Percentiles rank a stretch among this genome's conserved stretches.
Conservation (phyloP, 2,888 invertebrate species). For the Dasysyrphus tricinctus region DNA sequence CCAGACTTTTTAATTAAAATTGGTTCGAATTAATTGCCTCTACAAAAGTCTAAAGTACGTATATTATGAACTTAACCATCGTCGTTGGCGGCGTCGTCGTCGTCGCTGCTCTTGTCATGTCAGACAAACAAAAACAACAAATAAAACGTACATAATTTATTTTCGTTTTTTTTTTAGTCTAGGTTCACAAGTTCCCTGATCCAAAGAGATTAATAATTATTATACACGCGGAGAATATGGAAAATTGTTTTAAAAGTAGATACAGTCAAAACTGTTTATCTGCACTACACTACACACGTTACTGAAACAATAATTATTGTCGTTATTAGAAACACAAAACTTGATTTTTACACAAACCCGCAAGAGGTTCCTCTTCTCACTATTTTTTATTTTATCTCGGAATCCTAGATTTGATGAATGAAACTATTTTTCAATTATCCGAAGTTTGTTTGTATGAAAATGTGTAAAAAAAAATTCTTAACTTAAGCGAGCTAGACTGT, state of each 20-base stretch:
- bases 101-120: background rate
- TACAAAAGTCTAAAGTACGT: conserved; percentile 24
- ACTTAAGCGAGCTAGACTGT: too few species aligned
- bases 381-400: too few species aligned
- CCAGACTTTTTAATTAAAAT: conserved; percentile 65
- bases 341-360: too few species aligned
- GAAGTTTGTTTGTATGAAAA: too few species aligned
- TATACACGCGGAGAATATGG: conserved; percentile 27
- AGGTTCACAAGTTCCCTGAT: conserved; percentile 11
- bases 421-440: too few species aligned
- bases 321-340: too few species aligned
- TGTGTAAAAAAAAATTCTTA: too few species aligned
- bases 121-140: background rate
- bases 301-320: too few species aligned
- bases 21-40: conserved; percentile 63
- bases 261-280: too few species aligned
- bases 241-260: conserved; percentile 20
- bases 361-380: too few species aligned
- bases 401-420: too few species aligned
- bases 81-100: background rate
- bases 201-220: conserved; percentile 17
- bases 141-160: conserved; percentile 39
- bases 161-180: background rate
- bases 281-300: too few species aligned
- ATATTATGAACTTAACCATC: background rate